A percentile compares a stretch with the other conserved stretches of the same genome.
Evolutionary conservation across 2,797 vertebrate genomes (phyloP).

Genomic region (Parambassis ranga): DNA sequence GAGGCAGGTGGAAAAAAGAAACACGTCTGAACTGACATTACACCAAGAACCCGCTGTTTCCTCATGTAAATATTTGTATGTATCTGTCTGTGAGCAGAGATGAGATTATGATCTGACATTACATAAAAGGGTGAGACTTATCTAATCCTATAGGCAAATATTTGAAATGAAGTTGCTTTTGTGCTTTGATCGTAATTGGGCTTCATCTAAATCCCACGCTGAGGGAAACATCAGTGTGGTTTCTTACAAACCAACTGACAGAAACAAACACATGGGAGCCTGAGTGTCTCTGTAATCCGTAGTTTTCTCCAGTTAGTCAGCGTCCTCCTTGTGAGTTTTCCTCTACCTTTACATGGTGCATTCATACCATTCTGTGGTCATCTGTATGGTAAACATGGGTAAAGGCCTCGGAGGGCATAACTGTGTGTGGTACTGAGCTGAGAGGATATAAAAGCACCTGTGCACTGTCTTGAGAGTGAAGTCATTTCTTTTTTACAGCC

Average conservation of each 20-base stretch:
- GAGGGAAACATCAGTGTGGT: constrained; percentile 11
- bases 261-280: neutral
- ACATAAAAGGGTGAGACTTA: neutral
- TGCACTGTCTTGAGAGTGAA: constrained; percentile 40
- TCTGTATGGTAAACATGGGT: constrained; percentile 74
- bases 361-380: constrained; percentile 73
- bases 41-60: no score
- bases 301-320: constrained; percentile 1
- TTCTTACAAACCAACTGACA: constrained; percentile 12
- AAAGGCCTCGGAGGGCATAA: constrained; percentile 9
- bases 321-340: constrained; percentile 15
- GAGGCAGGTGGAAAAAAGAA: no score
- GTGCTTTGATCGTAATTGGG: constrained; percentile 26
- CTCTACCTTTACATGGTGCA: constrained; percentile 56
- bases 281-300: neutral
- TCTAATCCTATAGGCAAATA: constrained; percentile 30
- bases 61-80: neutral
- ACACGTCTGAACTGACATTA: no score
- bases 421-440: neutral
- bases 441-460: constrained; percentile 64
- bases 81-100: neutral
- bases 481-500: neutral
- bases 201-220: constrained; percentile 10
- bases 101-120: neutral
- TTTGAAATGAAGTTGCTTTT: constrained; percentile 4